Conservation (phyloP, 1,140 invertebrate species). For the Neelides sp. region DNA sequence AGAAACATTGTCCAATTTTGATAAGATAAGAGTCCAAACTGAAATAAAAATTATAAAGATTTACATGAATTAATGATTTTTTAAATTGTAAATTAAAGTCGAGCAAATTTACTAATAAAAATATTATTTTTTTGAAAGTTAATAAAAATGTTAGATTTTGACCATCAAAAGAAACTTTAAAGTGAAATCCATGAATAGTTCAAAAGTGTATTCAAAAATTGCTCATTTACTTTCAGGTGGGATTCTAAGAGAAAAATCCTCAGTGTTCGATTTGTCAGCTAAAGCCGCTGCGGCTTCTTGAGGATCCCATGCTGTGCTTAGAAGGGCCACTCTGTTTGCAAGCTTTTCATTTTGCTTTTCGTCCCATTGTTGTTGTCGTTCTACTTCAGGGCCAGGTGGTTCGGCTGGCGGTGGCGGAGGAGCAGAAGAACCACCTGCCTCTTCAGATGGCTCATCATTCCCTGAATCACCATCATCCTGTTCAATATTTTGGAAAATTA, state of each 20-base stretch:
- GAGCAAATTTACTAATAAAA: too few relatives aligned
- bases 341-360: constrained; percentile 26
- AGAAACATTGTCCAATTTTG: constrained; percentile 78
- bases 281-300: constrained; percentile 36
- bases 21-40: constrained; percentile 76
- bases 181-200: too few relatives aligned
- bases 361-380: constrained; percentile 19
- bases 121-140: too few relatives aligned
- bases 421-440: constrained; percentile 35
- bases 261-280: constrained; percentile 36
- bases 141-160: too few relatives aligned
- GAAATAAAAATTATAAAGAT: constrained; percentile 40
- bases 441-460: constrained; percentile 78
- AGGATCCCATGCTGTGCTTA: constrained; percentile 38
- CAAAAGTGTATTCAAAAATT: constrained; percentile 6
- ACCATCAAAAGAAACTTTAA: too few relatives aligned
- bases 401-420: not conserved
- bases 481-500: constrained; percentile 13
- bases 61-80: too few relatives aligned
- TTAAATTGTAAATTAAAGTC: too few relatives aligned
- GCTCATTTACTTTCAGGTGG: constrained; percentile 46
- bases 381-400: constrained; percentile 10
- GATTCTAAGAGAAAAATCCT: constrained; percentile 32
- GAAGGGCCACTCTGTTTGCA: constrained; percentile 38
- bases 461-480: constrained; percentile 84